phyloP scores from a whole-genome alignment of 2,888 invertebrate genomes.

The Epinotia bilunana region DNA sequence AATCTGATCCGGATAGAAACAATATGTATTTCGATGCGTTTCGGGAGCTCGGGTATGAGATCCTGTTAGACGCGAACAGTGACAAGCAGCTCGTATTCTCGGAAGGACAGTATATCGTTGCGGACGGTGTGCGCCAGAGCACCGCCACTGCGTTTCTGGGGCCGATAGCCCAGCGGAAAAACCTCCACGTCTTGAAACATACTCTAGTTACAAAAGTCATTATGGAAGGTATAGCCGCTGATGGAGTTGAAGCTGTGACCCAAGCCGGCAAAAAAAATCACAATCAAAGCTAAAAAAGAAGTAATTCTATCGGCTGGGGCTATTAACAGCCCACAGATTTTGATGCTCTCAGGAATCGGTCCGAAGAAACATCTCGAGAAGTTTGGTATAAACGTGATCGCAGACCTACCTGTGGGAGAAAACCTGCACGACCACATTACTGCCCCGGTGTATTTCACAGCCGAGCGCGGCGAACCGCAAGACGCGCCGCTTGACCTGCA shows the following conservation, averaged over 20 bases:
- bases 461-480: neutral
- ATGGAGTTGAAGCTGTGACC: conserved; percentile 26
- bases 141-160: conserved; percentile 33
- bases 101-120: conserved; percentile 39
- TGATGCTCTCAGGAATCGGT: conserved; percentile 45
- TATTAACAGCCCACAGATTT: conserved; percentile 41
- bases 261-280: conserved; percentile 2
- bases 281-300: conserved; percentile 32
- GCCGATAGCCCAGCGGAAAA: conserved; percentile 13
- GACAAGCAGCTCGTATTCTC: conserved; percentile 34
- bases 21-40: conserved; percentile 25
- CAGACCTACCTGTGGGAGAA: conserved; percentile 40
- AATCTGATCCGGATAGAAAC: conserved; percentile 22
- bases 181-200: conserved; percentile 32
- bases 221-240: conserved; percentile 27
- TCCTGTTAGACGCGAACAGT: conserved; percentile 30
- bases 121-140: conserved; percentile 29
- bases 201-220: conserved; percentile 34
- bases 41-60: conserved; percentile 27
- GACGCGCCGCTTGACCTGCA: conserved; percentile 13
- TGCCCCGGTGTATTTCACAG: conserved; percentile 36
- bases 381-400: conserved; percentile 24
- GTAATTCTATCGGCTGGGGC: conserved; percentile 42
- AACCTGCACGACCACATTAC: conserved; percentile 41
- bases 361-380: conserved; percentile 33